phyloP scores from a whole-genome alignment of 1,140 invertebrate genomes.

The Luehdorfia chinensis region DNA sequence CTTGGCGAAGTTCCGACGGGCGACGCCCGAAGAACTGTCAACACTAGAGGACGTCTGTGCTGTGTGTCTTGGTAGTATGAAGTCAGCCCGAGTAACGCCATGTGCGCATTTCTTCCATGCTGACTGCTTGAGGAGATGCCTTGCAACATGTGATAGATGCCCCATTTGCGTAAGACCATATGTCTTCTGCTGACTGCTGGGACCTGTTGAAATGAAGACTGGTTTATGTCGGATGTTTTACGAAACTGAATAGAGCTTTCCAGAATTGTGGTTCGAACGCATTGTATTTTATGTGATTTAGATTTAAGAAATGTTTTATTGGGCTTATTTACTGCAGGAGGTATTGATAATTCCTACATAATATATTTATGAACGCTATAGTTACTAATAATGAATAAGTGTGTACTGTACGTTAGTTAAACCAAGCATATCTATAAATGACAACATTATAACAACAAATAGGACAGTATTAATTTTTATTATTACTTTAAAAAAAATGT shows the following conservation, averaged over 20 bases:
- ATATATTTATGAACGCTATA: not conserved
- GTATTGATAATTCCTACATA: not conserved
- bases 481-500: no score
- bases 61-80: constrained; percentile 84
- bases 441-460: constrained; percentile 1
- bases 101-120: constrained; percentile 88
- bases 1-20: constrained; percentile 81
- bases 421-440: no score
- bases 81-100: constrained; percentile 83
- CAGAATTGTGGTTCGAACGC: not conserved
- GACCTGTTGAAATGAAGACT: constrained; percentile 7
- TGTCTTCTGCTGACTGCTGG: constrained; percentile 50
- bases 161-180: constrained; percentile 82
- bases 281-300: constrained; percentile 13
- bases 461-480: constrained; percentile 6
- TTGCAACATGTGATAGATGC: constrained; percentile 83
- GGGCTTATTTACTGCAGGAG: not conserved
- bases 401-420: no score
- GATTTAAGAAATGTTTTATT: constrained; percentile 1
- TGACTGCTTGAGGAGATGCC: constrained; percentile 83
- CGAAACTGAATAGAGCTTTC: not conserved
- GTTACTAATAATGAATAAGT: not conserved
- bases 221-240: constrained; percentile 1
- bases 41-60: constrained; percentile 86
- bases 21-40: constrained; percentile 81